Base-by-base conservation (phyloP, 1,140 invertebrate species). In the Chelonus insularis region DNA sequence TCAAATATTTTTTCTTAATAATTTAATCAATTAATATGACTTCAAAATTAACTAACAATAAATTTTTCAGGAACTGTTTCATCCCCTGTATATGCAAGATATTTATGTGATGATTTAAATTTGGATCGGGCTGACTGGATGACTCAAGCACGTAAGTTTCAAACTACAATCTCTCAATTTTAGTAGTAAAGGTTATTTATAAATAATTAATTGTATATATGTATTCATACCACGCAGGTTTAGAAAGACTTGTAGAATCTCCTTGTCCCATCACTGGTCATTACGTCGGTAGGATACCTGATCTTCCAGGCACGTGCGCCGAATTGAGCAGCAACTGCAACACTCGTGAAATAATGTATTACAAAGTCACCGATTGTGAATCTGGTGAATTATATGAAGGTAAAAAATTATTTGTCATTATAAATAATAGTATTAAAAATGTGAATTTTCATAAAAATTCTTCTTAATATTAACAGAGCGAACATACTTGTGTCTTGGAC, bases 271-370 rank as follows among this genome's bases (percentile, higher is more conserved):
- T 91, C 63, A 85, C 86, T 14, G 89, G 89, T 1, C 85, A 88
- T 70, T 90, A 89, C 66, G 85, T 81, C 21, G 89, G 89, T 37
- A 75, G 80, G 37, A 87, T 90, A 64, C 87, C 88, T 21, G 87
- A 89, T 68, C 75, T 84, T n/a, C 79, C 80, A 11, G 85, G 85
- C 55, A 80, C 89, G 64, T 91, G 89, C 73, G 87, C 88, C n/a
- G 88, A 88, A 74, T 77, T 91, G 25, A 86, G 85, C 62, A 90
- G 88, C 29, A 88, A 90, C 70, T 90, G 89, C 72, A 83, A 84
- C 63, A 85, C 86, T 29, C 85, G 86, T 11, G 88, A 90, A 71
- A 81, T 87, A 25, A 91, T 91, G 89, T 89, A 88, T 65, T 90
- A 88, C 70, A 87, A 86, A 68, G 88, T 90, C 9, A 86, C 82